Evolutionary conservation across 2,113 vertebrate genomes (phyloP).

Genomic region (Rissa tridactyla): DNA sequence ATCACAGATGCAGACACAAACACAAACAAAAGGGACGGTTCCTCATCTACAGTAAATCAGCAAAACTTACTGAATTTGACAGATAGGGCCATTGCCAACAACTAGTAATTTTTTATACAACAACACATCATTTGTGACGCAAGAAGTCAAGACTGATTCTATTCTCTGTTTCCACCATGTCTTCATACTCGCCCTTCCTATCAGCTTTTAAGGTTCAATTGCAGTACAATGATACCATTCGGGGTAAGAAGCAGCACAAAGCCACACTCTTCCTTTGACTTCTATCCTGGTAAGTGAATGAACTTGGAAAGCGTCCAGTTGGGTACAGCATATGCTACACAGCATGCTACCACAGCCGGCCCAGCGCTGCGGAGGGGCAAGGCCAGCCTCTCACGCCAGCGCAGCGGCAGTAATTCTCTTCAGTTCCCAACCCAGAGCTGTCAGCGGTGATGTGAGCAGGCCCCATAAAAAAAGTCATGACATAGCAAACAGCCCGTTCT

Average conservation of each 20-base stretch:
- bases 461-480: not conserved
- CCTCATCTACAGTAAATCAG: not conserved
- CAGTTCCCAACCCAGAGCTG: not conserved
- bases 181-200: not conserved
- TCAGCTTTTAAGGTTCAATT: not conserved
- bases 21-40: not conserved
- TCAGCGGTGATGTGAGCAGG: not conserved
- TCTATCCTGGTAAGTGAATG: not conserved
- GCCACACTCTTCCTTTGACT: not conserved
- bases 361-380: fast-evolving
- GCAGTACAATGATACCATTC: not conserved
- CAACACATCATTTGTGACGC: not conserved
- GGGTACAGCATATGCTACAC: not conserved
- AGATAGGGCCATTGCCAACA: not conserved
- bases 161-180: not conserved
- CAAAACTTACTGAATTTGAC: not conserved
- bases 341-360: not conserved
- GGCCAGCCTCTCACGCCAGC: not conserved
- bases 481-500: not conserved
- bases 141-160: not conserved
- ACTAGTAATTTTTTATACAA: not conserved
- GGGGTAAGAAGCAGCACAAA: not conserved
- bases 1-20: not conserved
- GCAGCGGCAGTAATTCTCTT: not conserved
- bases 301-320: not conserved